Base-by-base conservation (phyloP, 2,888 invertebrate species). In the Lasius fuliginosus region DNA sequence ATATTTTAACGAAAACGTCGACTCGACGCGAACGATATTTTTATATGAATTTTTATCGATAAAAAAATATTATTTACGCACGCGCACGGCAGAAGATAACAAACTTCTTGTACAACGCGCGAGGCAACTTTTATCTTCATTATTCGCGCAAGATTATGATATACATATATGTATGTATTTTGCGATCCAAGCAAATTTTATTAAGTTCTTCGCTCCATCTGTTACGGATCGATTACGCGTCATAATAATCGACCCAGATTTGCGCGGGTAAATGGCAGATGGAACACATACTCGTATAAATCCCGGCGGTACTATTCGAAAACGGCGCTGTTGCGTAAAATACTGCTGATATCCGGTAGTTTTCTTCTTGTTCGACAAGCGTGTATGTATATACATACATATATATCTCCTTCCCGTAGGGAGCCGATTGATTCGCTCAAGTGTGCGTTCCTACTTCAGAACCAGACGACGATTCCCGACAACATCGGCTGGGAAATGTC, bases 341-440 rank as follows among this genome's bases (percentile, higher is more conserved):
- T 89, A 90, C 67, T 76, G 77, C 88, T 75, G 82, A 88, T 87
- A 74, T 85, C 82, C 77, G 82, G 46, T 46, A 71, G 49, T 86
- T 88, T 88, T 89, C 81, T 89, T 85, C 82, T 85, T 88, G 81
- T 83, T 82, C 82, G 9, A 82, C 83, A 79, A 85, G 58, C 64
- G 64, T 67, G 42, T 27, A 3, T 46, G 15, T 46, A 46, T 40
- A 40, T 40, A 46, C 12, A 12, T 74, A 36, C 5, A 5, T 49
- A 12, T 4, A 1, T 53, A 46, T 49, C 27, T 33, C 30, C 30
- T 4, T 12, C 3, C 2, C 27, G n/a, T 12, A 56, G 53, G 42
- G 56, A 60, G 18, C 56, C 71, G 76, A 81, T 36, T 71, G 86
- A 87, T 86, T 75, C 74, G 77, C 69, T 75, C 77, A 60, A 79